Evolutionary conservation across 2,888 invertebrate species (phyloP), one percentile per base, ranked within the genome.

Genomic region (Troglohyphantes excavatus): DNA sequence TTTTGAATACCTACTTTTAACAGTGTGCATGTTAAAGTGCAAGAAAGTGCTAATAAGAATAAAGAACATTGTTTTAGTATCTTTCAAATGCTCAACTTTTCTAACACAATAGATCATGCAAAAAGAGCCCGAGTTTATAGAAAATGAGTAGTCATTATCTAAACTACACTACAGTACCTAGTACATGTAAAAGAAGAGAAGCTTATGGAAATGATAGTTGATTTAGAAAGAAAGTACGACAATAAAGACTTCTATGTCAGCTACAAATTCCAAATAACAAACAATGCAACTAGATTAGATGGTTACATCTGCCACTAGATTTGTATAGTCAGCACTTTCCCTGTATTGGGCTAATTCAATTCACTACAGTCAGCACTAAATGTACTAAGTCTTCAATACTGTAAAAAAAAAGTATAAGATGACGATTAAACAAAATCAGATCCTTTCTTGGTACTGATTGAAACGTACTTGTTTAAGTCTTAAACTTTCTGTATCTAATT

Each of bases 331-430:
- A 79, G 72, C 72, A 76, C 46, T 27, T 68, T 70, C 27, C 76
- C 88, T 39, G 73, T 21, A 88, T 61, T 61, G 61, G 59, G 73
- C 76, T 88, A 82, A 59, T 39, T 87, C 53, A 65, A 33, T 19
- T 68, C 27, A 81, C 82, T 82, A 82, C 68, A 68, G 70, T 87
- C 79, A 72, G 68, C 81, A 82, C 75, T 75, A 88, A 82, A 43
- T 70, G 59, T 81, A 82, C 88, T 88, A 88, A 75, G 68, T 88
- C 82, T 88, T 88, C 88, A 88, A 88, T 88, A 88, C 88, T 88
- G 88, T 67, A 88, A 88, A 73, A 81, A n/a, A n/a, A 75, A 72
- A 87, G 53, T 1, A 53, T 53, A 81, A 88, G 17, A 87, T 78
- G 61, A 27, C 70, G 21, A 39, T 43, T 27, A 46, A 43, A 61